phyloP scores from a whole-genome alignment of 2,888 invertebrate genomes.

The Lasioglossum marginatum region DNA sequence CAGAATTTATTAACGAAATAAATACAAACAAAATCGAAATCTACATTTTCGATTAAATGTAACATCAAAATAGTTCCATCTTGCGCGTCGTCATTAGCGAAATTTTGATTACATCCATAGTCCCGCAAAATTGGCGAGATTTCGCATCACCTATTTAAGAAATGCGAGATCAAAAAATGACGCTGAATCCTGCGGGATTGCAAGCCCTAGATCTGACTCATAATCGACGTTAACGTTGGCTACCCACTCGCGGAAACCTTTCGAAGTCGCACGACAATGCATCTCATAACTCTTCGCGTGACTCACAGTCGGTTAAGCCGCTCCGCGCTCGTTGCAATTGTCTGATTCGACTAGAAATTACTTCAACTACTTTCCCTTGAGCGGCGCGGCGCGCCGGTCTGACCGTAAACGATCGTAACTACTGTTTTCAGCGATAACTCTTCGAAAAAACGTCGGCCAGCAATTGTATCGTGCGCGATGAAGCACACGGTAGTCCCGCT shows the following conservation, averaged over 20 bases:
- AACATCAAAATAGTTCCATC: too few species aligned
- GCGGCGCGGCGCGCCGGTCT: not conserved
- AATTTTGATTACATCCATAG: too few species aligned
- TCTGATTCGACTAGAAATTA: slow-evolving; percentile 10
- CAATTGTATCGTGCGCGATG: not conserved
- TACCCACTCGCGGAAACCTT: not conserved
- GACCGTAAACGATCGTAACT: slow-evolving; percentile 9
- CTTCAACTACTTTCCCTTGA: not conserved
- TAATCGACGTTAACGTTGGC: not conserved
- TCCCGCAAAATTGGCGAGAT: too few species aligned
- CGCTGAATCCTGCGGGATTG: too few species aligned
- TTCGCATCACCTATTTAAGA: too few species aligned
- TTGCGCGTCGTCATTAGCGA: too few species aligned
- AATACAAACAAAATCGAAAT: too few species aligned
- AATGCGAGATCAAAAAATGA: too few species aligned
- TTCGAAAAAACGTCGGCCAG: not conserved
- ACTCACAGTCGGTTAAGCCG: not conserved
- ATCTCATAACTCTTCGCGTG: slow-evolving; percentile 9
- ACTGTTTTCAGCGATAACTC: slow-evolving; percentile 1
- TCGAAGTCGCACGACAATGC: not conserved
- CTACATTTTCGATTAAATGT: too few species aligned
- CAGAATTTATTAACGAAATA: too few species aligned
- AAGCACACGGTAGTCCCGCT: not conserved
- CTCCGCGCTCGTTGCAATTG: not conserved
- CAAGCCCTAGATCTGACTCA: not conserved